phyloP scores from a whole-genome alignment of 2,797 vertebrate species.

The Sarcophilus harrisii region DNA sequence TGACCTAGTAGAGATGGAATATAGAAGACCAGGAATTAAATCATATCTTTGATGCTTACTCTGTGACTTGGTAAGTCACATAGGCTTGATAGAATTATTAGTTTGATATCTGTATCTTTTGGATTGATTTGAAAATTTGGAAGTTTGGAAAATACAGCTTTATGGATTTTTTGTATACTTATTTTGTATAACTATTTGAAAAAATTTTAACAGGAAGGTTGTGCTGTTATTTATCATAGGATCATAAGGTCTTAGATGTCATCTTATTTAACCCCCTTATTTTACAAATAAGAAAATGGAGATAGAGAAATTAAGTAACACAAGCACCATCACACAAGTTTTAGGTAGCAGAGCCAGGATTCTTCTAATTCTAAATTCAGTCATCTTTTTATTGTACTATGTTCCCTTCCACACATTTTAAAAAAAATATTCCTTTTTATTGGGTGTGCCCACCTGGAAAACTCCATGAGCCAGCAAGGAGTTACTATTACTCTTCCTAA shows the following conservation, averaged over 20 bases:
- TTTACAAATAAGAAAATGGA: background rate
- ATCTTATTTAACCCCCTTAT: background rate
- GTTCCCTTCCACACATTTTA: background rate
- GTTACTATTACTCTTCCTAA: constrained; percentile 10
- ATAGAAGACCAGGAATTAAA: background rate
- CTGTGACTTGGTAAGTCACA: background rate
- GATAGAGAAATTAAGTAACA: background rate
- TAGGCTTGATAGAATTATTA: background rate
- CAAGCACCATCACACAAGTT: background rate
- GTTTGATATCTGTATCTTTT: background rate
- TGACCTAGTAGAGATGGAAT: background rate
- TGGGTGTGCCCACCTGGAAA: background rate
- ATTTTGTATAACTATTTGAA: background rate
- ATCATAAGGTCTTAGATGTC: background rate
- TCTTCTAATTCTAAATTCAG: background rate
- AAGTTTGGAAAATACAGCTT: constrained; percentile 12
- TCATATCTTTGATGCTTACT: constrained; percentile 1
- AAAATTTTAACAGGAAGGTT: constrained; percentile 1
- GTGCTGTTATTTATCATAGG: background rate
- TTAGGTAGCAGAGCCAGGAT: background rate
- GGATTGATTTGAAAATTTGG: background rate
- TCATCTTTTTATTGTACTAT: background rate
- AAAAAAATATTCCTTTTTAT: background rate
- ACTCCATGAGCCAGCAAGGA: background rate
- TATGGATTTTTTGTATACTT: background rate